Evolutionary conservation across 1,140 invertebrate genomes (phyloP), one percentile per base, ranked within the genome.

Genomic region (Trichoplusia ni): DNA sequence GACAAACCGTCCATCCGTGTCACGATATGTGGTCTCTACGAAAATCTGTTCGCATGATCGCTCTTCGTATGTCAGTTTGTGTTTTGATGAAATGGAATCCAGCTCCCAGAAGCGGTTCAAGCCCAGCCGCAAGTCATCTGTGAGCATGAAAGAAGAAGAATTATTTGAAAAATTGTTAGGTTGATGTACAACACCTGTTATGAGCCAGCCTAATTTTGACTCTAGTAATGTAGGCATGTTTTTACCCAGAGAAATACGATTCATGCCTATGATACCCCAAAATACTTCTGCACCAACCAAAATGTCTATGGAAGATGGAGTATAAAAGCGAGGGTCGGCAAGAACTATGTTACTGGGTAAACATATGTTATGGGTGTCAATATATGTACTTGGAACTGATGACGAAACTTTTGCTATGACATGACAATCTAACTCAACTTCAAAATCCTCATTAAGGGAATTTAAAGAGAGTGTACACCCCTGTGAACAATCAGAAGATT

Each of bases 211-310:
- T 25, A 56, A 25, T 38, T 56, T 27, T 14, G 51, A 37, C 19
- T 54, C 31, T 7, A 31, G 51, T n/a, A 54, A 54, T 18, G 51
- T 54, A 14, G 51, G 51, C 2, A 13, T 35, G 38, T 54, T 7
- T 8, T 8, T 13, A 35, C 51, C 31, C 23, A 54, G 38, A 11
- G 19, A 11, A 4, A 54, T 54, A 13, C 19, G 51, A 4, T 23
- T 11, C 1, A 9, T 35, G 29, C 46, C 46, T 49, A 49, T 49
- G 9, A 49, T n/a, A 23, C 19, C 21, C 46, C 46, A 49, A n/a
- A 49, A 56, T 4, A 25, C 21, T 25, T 56, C 53, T 31, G 21
- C 53, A 19, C 53, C 53, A 13, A 56, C 7, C 23, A 56, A 23
- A 9, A 56, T 7, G 5, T 56, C 53, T 11, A 56, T 56, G 4